Conservation (phyloP, 2,888 invertebrate genomes). For the Anthophora plumipes region DNA sequence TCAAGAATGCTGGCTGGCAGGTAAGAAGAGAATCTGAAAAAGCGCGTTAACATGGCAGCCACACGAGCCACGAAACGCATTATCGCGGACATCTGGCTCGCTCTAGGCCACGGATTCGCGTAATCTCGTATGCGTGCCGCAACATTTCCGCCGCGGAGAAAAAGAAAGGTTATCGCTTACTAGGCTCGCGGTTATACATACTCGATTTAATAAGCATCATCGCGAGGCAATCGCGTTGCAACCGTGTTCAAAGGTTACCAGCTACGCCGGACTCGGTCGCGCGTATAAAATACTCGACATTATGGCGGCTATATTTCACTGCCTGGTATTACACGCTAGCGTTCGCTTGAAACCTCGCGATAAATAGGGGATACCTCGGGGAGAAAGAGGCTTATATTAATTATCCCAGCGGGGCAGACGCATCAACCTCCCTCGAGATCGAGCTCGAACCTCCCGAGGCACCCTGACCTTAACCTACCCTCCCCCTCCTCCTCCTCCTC, state of each 20-base stretch:
- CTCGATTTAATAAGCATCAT: slow-evolving; percentile 64
- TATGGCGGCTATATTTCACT: slow-evolving; percentile 72
- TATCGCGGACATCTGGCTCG: slow-evolving; percentile 2
- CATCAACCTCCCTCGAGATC: slow-evolving; percentile 63
- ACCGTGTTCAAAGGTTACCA: slow-evolving; percentile 66
- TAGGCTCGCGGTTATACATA: slow-evolving; percentile 41
- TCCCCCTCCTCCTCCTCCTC: no score
- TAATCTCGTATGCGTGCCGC: neutral
- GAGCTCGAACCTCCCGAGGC: slow-evolving; percentile 45
- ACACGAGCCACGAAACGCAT: neutral
- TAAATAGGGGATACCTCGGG: slow-evolving; percentile 66
- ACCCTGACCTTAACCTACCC: slow-evolving; percentile 48
- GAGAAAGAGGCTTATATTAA: slow-evolving; percentile 65
- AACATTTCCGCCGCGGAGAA: neutral
- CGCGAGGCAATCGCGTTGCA: slow-evolving; percentile 43
- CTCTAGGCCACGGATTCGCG: slow-evolving; percentile 29
- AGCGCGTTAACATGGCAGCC: neutral
- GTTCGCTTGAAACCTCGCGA: slow-evolving; percentile 58
- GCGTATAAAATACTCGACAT: slow-evolving; percentile 69
- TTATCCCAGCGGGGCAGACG: slow-evolving; percentile 65
- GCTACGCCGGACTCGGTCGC: slow-evolving; percentile 54
- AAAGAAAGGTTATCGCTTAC: slow-evolving; percentile 35
- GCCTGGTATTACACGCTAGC: slow-evolving; percentile 66
- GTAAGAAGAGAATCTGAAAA: neutral
- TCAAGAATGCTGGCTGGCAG: slow-evolving; percentile 8